phyloP scores from a whole-genome alignment of 2,797 vertebrate genomes.

The Eupleurogrammus muticus region DNA sequence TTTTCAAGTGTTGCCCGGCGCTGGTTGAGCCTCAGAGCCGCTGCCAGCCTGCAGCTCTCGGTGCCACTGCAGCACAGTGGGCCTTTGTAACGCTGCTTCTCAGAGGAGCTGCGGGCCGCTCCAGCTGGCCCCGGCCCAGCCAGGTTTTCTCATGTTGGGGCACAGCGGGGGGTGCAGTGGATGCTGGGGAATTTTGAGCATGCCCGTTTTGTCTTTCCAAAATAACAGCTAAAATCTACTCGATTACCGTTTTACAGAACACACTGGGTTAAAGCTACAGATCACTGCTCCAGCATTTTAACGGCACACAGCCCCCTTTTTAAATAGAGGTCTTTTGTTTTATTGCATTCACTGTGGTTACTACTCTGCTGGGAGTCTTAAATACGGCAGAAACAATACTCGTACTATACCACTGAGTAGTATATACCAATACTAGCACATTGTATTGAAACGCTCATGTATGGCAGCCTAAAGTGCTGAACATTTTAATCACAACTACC shows the following conservation, averaged over 20 bases:
- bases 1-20: slow-evolving; percentile 68
- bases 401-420: slow-evolving; percentile 65
- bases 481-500: slow-evolving; percentile 25
- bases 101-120: slow-evolving; percentile 56
- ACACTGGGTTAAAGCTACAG: slow-evolving; percentile 42
- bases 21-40: slow-evolving; percentile 54
- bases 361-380: slow-evolving; percentile 69
- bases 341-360: slow-evolving; percentile 67
- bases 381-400: slow-evolving; percentile 74
- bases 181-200: slow-evolving; percentile 36
- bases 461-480: slow-evolving; percentile 38
- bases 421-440: slow-evolving; percentile 31
- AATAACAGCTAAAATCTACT: slow-evolving; percentile 55
- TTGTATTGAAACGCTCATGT: slow-evolving; percentile 29
- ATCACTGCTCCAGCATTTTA: slow-evolving; percentile 60
- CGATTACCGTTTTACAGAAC: slow-evolving; percentile 58
- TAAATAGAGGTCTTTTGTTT: slow-evolving; percentile 77
- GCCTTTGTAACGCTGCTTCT: slow-evolving; percentile 70
- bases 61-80: slow-evolving; percentile 72
- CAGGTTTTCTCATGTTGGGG: slow-evolving; percentile 64
- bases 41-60: slow-evolving; percentile 63
- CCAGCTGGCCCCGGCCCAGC: slow-evolving; percentile 65
- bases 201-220: slow-evolving; percentile 38
- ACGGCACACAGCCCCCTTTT: slow-evolving; percentile 62
- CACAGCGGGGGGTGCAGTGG: slow-evolving; percentile 33